Percentiles rank a stretch among this genome's conserved stretches.
Conservation (phyloP, 1,140 invertebrate genomes). For the Drosophila dunni region DNA sequence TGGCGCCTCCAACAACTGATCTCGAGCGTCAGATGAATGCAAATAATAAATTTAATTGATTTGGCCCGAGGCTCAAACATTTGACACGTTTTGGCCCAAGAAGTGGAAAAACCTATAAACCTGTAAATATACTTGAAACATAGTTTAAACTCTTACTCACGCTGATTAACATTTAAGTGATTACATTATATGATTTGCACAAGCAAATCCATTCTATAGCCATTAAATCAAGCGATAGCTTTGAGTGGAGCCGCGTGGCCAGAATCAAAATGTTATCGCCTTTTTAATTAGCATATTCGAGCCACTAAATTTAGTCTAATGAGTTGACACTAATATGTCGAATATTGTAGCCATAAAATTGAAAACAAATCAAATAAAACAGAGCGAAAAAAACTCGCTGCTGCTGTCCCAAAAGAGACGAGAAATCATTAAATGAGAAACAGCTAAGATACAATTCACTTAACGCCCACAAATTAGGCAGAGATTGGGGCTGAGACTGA, state of each 20-base stretch:
- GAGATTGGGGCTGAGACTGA: neutral
- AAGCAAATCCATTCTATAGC: conserved; percentile 5
- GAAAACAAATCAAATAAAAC: conserved; percentile 2
- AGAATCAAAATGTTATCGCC: conserved; percentile 34
- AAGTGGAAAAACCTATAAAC: too few relatives aligned
- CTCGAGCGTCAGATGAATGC: conserved; percentile 2
- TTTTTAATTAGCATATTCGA: conserved; percentile 66
- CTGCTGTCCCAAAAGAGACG: conserved; percentile 6
- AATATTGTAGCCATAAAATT: conserved; percentile 40
- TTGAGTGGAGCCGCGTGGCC: conserved; percentile 48
- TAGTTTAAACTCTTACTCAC: neutral
- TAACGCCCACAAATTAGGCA: conserved; percentile 54
- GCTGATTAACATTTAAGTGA: conserved; percentile 12
- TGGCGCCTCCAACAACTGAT: neutral
- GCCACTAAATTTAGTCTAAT: conserved; percentile 68
- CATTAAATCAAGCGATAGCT: conserved; percentile 51
- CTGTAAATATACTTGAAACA: neutral
- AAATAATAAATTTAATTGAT: neutral
- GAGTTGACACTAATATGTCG: conserved; percentile 57
- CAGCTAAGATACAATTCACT: conserved; percentile 29
- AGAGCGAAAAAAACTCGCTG: conserved; percentile 20
- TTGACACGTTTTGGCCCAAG: neutral
- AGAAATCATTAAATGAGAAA: conserved; percentile 1
- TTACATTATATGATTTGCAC: conserved; percentile 32
- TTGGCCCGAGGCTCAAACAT: conserved; percentile 3